These are phyloP conservation scores for Acanthosepion lycidas DNA, from an alignment of 2,888 invertebrate species.

Conservation along the genomic window DNA sequence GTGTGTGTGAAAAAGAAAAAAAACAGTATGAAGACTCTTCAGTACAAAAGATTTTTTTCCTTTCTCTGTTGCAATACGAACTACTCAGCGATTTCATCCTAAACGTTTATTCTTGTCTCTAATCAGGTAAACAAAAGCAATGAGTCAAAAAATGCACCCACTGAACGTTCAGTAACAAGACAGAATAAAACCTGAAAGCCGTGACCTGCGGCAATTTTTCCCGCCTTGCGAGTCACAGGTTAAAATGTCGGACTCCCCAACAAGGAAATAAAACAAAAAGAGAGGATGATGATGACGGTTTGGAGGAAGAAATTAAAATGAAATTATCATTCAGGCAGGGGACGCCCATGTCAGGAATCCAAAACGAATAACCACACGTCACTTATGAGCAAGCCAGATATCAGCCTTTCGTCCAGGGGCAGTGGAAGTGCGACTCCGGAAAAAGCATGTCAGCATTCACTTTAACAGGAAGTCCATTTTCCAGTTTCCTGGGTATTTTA, in stretches of 20 bases:
- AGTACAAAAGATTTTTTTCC: no score
- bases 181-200: background rate
- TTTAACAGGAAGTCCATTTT: background rate
- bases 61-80: no score
- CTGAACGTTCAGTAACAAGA: background rate
- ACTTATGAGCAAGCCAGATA: background rate
- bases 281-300: background rate
- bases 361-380: background rate
- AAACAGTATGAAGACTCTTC: no score
- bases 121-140: no score
- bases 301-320: background rate
- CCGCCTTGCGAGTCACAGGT: background rate
- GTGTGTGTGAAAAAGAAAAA: no score
- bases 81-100: no score
- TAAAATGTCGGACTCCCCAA: background rate
- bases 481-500: background rate
- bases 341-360: background rate
- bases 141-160: no score
- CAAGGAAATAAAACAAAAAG: background rate
- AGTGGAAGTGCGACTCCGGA: background rate
- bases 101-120: no score
- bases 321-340: background rate
- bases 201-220: background rate
- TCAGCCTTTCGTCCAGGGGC: conserved; percentile 15
- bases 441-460: background rate